Evolutionary conservation across 2,113 vertebrate species (phyloP).

Genomic region (Oncorhynchus gorbuscha): DNA sequence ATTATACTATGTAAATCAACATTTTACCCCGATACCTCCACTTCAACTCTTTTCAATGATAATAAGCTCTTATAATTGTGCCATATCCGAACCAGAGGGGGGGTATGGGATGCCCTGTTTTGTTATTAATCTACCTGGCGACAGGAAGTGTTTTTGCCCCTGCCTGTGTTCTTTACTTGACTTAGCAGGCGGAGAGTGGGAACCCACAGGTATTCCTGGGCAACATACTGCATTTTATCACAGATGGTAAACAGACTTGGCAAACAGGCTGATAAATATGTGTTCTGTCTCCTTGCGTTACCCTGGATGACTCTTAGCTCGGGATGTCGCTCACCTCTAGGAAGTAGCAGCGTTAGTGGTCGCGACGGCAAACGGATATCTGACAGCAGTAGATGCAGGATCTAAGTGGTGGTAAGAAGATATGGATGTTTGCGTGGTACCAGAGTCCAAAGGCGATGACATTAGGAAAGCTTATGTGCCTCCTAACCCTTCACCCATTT

Average conservation of each 20-base stretch:
- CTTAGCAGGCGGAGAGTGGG: constrained; percentile 23
- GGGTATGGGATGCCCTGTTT: not conserved
- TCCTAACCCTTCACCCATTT: not conserved
- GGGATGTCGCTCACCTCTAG: not conserved
- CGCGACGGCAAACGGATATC: constrained; percentile 31
- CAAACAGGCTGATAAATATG: constrained; percentile 49
- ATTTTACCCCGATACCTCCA: too few species aligned
- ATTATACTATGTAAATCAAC: too few species aligned
- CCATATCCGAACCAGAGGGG: constrained; percentile 11
- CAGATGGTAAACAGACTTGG: constrained; percentile 48
- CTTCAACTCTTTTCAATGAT: too few species aligned
- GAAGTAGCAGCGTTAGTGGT: constrained; percentile 12
- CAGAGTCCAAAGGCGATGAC: not conserved
- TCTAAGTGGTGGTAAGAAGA: constrained; percentile 7
- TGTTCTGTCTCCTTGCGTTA: constrained; percentile 30
- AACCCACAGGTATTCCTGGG: constrained; percentile 51
- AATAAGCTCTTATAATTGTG: constrained; percentile 23
- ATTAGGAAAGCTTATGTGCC: not conserved
- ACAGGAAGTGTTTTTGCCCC: constrained; percentile 44
- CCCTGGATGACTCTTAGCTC: constrained; percentile 4
- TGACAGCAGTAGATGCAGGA: constrained; percentile 9
- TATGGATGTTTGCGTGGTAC: constrained; percentile 2
- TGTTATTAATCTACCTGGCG: constrained; percentile 49
- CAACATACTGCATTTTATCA: constrained; percentile 35
- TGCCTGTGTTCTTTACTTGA: constrained; percentile 50